Percentiles rank a stretch among this genome's conserved stretches.
Conservation (phyloP, 2,113 vertebrate species). For the Nipponia nippon region DNA sequence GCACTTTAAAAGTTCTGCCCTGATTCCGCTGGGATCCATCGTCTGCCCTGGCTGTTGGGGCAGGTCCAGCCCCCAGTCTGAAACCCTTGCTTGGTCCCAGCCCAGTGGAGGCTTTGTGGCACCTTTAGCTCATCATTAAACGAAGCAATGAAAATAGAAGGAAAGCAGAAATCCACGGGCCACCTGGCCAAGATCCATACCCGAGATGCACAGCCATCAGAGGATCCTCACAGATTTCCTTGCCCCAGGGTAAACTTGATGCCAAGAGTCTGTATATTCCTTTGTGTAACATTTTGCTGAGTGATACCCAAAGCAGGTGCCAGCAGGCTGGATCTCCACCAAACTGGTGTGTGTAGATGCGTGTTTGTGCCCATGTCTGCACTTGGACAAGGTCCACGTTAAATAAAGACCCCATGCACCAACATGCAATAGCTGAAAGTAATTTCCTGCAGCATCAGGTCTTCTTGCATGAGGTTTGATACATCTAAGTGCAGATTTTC, state of each 20-base stretch:
- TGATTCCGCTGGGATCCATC: neutral
- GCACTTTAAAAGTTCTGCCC: neutral
- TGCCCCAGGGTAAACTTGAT: neutral
- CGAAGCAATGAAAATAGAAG: neutral
- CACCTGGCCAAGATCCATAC: neutral
- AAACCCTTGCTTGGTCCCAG: neutral
- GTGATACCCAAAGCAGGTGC: neutral
- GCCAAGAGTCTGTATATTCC: neutral
- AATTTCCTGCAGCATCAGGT: neutral
- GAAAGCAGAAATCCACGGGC: neutral
- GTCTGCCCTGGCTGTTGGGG: neutral
- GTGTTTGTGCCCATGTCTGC: neutral
- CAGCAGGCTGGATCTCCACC: neutral
- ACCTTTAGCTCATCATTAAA: neutral
- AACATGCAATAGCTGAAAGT: neutral
- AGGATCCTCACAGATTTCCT: neutral
- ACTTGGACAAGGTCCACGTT: fast-evolving
- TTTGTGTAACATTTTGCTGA: neutral
- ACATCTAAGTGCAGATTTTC: neutral
- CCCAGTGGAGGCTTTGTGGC: neutral
- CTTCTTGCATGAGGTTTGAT: neutral
- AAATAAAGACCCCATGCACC: neutral
- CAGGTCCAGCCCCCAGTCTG: neutral
- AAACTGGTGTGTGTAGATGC: too few relatives aligned
- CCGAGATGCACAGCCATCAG: fast-evolving